Base-by-base conservation (phyloP, 2,797 vertebrate genomes). In the Chelon auratus region DNA sequence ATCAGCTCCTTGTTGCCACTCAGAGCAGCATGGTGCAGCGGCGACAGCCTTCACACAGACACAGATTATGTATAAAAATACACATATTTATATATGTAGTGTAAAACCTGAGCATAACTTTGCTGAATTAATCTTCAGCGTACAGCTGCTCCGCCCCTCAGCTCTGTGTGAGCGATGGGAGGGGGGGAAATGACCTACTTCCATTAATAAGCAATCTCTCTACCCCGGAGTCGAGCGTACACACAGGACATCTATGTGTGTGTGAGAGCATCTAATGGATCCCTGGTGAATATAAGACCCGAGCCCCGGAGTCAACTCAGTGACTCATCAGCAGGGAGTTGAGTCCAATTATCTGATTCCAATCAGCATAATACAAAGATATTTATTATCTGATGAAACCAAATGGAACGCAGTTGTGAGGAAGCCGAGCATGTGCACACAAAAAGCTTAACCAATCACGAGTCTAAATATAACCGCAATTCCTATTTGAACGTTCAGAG, bases 1-100 rank as follows among this genome's bases (percentile, higher is more conserved):
- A 99, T 97, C 91, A 99, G 93, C 78, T 99, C 98, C 0, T 96
- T 96, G 91, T 98, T 99, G 68, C 98, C 97, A 0, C 97, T 97
- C 60, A 99, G 96, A 8, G 97, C 97, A 0, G 98, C 98, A 45
- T 98, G 96, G 84, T 99, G 98, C 87, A 99, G 93, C 26, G 98
- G 95, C 0, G 98, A 96, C 93, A 99, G 96, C 88, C 98, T 99
- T 89, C 68, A 89, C 84, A 91, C 83, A 91, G 24, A 92, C 78
- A 91, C 74, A 89, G 78, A 88, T 74, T 74, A 81, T 57, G 69
- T 63, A 72, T 68, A 79, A 72, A 87, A 73, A 85, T 77, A 89
- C 77, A 87, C 80, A 87, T 69, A 76, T 79, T 83, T 70, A 69
- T 50, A 77, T 52, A 79, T 20, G n/a, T 65, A 65, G 74, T 67